These are phyloP conservation scores for Drosophila ananassae DNA, from an alignment of 1,140 invertebrate species.

Conservation along the genomic window DNA sequence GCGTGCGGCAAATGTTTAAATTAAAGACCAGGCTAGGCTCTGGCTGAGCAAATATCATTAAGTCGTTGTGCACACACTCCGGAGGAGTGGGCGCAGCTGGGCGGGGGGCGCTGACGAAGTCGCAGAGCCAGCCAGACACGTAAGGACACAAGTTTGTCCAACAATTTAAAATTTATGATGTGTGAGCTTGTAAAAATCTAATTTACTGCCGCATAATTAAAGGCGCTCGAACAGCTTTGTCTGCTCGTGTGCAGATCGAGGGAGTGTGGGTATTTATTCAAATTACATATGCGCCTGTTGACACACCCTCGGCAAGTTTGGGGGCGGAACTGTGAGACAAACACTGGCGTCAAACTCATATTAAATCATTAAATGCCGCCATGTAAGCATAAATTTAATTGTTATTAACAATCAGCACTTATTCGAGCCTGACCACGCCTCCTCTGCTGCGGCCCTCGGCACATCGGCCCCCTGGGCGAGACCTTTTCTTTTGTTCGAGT, in stretches of 20 bases:
- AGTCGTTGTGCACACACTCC: slow-evolving; percentile 55
- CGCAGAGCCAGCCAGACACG: slow-evolving; percentile 8
- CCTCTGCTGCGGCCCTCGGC: too few relatives aligned
- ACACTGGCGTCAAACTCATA: slow-evolving; percentile 56
- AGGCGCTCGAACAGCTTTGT: slow-evolving; percentile 36
- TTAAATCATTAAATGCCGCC: slow-evolving; percentile 81
- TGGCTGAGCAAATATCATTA: slow-evolving; percentile 71
- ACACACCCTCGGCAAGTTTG: slow-evolving; percentile 37
- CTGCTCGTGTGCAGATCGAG: slow-evolving; percentile 8
- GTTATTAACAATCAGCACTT: slow-evolving; percentile 81
- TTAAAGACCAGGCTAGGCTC: slow-evolving; percentile 62
- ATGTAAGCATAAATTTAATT: slow-evolving; percentile 82
- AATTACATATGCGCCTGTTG: slow-evolving; percentile 57
- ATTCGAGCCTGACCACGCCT: slow-evolving; percentile 33
- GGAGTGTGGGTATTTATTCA: slow-evolving; percentile 47
- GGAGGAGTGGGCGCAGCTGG: not conserved
- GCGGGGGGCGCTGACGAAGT: not conserved
- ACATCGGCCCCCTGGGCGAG: not conserved
- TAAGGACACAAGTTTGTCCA: slow-evolving; percentile 44
- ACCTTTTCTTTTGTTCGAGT: slow-evolving; percentile 62
- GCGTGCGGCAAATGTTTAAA: slow-evolving; percentile 71
- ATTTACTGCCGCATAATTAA: slow-evolving; percentile 79
- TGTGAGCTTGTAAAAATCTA: slow-evolving; percentile 80
- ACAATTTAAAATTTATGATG: slow-evolving; percentile 82
- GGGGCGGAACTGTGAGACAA: slow-evolving; percentile 22